Percentiles rank a stretch among this genome's conserved stretches.
phyloP scores from a whole-genome alignment of 2,888 invertebrate genomes.

The Dynastes grantii region DNA sequence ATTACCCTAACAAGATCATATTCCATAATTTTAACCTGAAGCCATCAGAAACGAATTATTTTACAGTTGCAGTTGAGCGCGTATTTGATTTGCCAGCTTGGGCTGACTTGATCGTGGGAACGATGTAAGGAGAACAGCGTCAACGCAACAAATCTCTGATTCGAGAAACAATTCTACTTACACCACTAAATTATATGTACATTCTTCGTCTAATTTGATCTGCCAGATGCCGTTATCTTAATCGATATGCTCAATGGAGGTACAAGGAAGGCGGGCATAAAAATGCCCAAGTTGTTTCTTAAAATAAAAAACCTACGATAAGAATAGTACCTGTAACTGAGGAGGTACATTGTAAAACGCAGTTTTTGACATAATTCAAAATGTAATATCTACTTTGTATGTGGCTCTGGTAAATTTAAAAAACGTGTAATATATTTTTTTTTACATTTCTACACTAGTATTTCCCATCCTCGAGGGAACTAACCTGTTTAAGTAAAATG shows the following conservation, averaged over 20 bases:
- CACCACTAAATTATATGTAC: conserved; percentile 36
- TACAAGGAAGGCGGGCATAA: conserved; percentile 10
- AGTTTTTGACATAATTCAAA: too few species aligned
- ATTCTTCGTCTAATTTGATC: conserved; percentile 41
- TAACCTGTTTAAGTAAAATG: too few species aligned
- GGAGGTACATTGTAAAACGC: too few species aligned
- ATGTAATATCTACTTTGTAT: too few species aligned
- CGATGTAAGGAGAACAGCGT: conserved; percentile 14
- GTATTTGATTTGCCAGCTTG: conserved; percentile 29
- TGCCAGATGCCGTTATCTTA: conserved; percentile 38
- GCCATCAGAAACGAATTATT: conserved; percentile 37
- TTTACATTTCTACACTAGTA: too few species aligned
- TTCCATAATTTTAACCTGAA: conserved; percentile 33
- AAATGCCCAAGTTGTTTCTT: conserved; percentile 21
- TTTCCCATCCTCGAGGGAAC: too few species aligned
- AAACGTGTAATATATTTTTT: too few species aligned
- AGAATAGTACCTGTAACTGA: too few species aligned
- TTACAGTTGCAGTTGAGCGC: conserved; percentile 40
- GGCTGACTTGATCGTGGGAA: conserved; percentile 37
- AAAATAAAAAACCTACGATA: too few species aligned
- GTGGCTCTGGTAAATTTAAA: too few species aligned
- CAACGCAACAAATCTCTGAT: conserved; percentile 25
- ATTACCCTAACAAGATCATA: conserved; percentile 45
- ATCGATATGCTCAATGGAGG: conserved; percentile 33
- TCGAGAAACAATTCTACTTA: conserved; percentile 38